Percentiles rank a stretch among this genome's conserved stretches.
Conservation (phyloP, 2,888 invertebrate species). For the Hipparchia sbordonii region DNA sequence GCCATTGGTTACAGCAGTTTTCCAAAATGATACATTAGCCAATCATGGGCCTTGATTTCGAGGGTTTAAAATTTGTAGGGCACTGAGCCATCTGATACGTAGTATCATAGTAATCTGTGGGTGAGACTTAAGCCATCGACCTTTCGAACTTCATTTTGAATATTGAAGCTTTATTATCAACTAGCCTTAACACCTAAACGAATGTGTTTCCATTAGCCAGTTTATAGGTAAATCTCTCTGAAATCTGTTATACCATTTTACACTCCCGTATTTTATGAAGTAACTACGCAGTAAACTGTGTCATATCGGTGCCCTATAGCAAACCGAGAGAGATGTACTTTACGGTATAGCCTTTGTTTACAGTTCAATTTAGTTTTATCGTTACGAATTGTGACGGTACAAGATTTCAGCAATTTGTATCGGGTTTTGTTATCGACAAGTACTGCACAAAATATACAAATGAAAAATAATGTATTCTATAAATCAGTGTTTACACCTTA, state of each 20-base stretch:
- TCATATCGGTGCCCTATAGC: constrained; percentile 19
- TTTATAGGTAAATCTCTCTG: constrained; percentile 7
- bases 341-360: not conserved
- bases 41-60: no score
- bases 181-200: not conserved
- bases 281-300: constrained; percentile 18
- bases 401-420: not conserved
- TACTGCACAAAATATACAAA: not conserved
- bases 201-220: not conserved
- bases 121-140: no score
- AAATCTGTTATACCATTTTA: constrained; percentile 21
- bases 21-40: no score
- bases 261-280: constrained; percentile 6
- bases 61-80: no score
- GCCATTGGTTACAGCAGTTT: no score
- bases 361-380: constrained; percentile 19
- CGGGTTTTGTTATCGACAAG: not conserved
- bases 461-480: no score
- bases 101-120: no score
- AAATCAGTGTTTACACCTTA: no score
- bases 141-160: no score
- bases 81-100: no score
- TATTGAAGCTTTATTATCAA: not conserved
- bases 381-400: constrained; percentile 14
- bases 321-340: constrained; percentile 19